These are phyloP conservation scores for Heliothis virescens DNA, from an alignment of 1,140 invertebrate species.

Conservation along the genomic window DNA sequence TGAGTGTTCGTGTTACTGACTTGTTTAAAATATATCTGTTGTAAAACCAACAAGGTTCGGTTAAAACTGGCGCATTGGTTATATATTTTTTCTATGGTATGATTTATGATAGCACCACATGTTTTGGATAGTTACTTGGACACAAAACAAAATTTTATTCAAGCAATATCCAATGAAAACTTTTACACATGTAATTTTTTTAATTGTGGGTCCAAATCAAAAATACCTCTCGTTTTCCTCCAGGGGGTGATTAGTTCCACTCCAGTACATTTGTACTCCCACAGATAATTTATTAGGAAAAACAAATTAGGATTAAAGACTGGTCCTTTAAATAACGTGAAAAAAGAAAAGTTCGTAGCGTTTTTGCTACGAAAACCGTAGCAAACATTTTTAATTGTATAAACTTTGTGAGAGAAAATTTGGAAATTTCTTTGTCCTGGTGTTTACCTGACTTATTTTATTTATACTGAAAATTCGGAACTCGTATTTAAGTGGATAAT, in stretches of 20 bases:
- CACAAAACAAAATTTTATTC: too few species aligned
- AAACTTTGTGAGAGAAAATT: neutral
- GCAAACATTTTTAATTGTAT: slow-evolving; percentile 14
- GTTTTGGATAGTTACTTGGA: too few species aligned
- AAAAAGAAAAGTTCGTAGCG: neutral
- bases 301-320: slow-evolving; percentile 27
- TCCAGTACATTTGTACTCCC: slow-evolving; percentile 17
- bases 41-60: too few species aligned
- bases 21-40: too few species aligned
- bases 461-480: neutral
- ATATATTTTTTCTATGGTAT: too few species aligned
- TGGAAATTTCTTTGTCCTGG: neutral
- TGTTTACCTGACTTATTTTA: neutral
- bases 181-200: too few species aligned
- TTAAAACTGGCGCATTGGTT: too few species aligned
- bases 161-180: too few species aligned
- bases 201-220: neutral
- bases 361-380: slow-evolving; percentile 4
- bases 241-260: slow-evolving; percentile 18
- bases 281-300: slow-evolving; percentile 26
- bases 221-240: slow-evolving; percentile 15
- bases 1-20: too few species aligned
- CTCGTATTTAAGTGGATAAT: neutral
- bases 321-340: neutral
- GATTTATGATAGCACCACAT: too few species aligned